Evolutionary conservation across 2,888 invertebrate species (phyloP).

Genomic region (Zaprionus obscuricornis): DNA sequence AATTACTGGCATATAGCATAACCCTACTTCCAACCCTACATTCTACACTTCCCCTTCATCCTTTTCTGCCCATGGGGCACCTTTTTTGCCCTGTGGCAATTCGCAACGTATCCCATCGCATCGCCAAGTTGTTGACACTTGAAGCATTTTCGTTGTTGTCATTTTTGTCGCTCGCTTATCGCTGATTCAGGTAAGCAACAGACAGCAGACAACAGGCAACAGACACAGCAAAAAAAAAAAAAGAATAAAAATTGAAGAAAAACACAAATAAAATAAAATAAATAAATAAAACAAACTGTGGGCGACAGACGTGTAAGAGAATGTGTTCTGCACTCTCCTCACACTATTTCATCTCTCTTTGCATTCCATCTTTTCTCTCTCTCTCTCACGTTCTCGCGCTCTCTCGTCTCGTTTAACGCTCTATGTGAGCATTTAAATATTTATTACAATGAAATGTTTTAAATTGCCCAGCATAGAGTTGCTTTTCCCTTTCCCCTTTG

Average conservation of each 20-base stretch:
- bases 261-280: no score
- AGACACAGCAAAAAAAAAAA: no score
- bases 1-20: constrained; percentile 43
- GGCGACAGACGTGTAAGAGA: constrained; percentile 33
- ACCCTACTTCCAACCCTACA: background rate
- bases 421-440: constrained; percentile 43
- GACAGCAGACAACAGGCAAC: background rate
- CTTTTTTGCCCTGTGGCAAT: background rate
- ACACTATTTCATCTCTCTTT: background rate
- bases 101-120: background rate
- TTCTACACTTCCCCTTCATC: background rate
- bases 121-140: constrained; percentile 55
- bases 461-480: constrained; percentile 23
- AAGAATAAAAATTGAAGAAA: no score
- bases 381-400: no score
- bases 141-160: constrained; percentile 54
- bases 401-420: background rate
- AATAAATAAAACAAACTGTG: no score
- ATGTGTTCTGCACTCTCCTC: background rate
- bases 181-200: constrained; percentile 45
- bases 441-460: constrained; percentile 47
- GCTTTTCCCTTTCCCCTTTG: no score
- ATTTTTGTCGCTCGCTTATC: constrained; percentile 53
- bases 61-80: no score
- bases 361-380: no score